Evolutionary conservation across 1,140 invertebrate species (phyloP).

Genomic region (Pteromalus puparum): DNA sequence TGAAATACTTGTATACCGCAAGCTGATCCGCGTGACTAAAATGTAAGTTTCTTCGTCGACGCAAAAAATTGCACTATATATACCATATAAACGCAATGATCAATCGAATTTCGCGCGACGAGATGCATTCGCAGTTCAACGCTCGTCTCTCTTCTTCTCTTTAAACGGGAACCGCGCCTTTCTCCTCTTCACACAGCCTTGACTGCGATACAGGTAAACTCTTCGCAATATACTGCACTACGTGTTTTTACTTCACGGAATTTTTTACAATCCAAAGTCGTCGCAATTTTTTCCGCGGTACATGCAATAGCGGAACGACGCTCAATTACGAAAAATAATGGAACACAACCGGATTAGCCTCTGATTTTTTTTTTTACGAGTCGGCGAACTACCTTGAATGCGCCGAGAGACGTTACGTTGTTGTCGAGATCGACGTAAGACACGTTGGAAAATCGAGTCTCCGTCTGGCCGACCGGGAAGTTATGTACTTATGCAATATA

Average conservation of each 20-base stretch:
- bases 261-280: background rate
- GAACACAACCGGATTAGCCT: background rate
- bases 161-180: constrained; percentile 2
- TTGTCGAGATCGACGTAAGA: background rate
- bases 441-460: background rate
- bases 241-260: background rate
- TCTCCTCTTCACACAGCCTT: constrained; percentile 5
- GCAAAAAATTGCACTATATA: no score
- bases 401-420: background rate
- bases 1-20: background rate
- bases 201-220: background rate
- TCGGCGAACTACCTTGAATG: background rate
- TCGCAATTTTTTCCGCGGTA: background rate
- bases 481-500: constrained; percentile 4
- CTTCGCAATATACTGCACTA: background rate
- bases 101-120: no score
- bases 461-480: background rate
- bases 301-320: background rate
- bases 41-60: no score
- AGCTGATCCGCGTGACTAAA: no score
- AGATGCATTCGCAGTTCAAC: background rate
- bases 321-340: background rate
- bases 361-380: background rate
- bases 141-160: background rate
- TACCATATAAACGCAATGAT: no score